Evolutionary conservation across 2,113 vertebrate species (phyloP).

Genomic region (Pomatostomus ruficeps): DNA sequence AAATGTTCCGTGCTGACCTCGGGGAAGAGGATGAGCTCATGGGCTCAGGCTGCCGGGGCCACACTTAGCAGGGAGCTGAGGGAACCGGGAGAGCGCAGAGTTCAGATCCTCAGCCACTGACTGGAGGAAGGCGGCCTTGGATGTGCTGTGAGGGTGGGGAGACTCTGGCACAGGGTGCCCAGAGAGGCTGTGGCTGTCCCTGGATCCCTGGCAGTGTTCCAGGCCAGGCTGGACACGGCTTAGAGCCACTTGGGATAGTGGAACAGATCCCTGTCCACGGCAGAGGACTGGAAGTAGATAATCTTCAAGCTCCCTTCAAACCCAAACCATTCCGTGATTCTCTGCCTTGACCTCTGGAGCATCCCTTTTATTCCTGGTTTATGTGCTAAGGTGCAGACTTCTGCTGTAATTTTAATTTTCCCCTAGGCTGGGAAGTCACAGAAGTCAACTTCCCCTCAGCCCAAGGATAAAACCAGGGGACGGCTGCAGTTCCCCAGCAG

Average conservation of each 20-base stretch:
- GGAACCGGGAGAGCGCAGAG: background rate
- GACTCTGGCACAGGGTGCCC: background rate
- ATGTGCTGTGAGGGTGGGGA: background rate
- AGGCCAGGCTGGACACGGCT: fast-evolving
- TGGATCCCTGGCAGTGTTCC: background rate
- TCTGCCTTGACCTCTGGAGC: background rate
- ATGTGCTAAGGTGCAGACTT: background rate
- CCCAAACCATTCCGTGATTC: background rate
- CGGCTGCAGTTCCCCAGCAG: background rate
- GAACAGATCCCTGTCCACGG: background rate
- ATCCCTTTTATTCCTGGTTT: background rate
- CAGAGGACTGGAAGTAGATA: background rate
- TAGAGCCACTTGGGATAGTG: background rate
- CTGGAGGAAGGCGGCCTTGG: background rate
- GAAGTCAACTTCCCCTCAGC: background rate
- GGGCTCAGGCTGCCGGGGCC: background rate
- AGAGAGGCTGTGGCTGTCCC: background rate
- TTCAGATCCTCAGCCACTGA: background rate
- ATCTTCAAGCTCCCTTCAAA: background rate
- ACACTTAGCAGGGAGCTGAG: background rate
- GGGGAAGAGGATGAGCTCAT: constrained; percentile 28
- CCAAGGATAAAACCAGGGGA: background rate
- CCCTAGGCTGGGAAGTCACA: too few species aligned
- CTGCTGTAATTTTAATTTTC: background rate
- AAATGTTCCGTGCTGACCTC: constrained; percentile 37